phyloP scores from a whole-genome alignment of 2,797 vertebrate genomes.

The Bryconaethiops microstoma region DNA sequence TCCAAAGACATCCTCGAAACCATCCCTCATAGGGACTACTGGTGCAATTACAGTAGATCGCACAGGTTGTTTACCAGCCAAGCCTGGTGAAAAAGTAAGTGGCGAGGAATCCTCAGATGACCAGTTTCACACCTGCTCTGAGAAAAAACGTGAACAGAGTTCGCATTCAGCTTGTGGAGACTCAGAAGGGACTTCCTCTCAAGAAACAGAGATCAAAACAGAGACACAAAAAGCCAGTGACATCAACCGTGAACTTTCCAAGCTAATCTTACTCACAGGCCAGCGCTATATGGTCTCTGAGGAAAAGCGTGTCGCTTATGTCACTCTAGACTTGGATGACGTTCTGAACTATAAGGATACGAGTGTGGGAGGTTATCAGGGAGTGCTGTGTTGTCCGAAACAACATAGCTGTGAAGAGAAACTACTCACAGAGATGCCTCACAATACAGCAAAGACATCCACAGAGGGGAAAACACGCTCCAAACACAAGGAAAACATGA shows the following conservation, averaged over 20 bases:
- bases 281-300: conserved; percentile 65
- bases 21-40: conserved; percentile 52
- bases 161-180: conserved; percentile 12
- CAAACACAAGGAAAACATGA: conserved; percentile 70
- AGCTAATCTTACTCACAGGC: conserved; percentile 53
- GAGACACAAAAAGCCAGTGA: conserved; percentile 53
- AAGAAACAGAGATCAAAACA: conserved; percentile 35
- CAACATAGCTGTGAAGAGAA: conserved; percentile 21
- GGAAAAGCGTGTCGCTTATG: conserved; percentile 60
- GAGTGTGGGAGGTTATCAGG: background rate
- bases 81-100: conserved; percentile 26
- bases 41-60: conserved; percentile 28
- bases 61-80: conserved; percentile 1
- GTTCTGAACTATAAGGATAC: conserved; percentile 50
- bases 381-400: background rate
- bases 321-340: conserved; percentile 72
- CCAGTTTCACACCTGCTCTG: background rate
- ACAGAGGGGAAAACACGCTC: conserved; percentile 65
- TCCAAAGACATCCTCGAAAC: conserved; percentile 25
- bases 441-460: conserved; percentile 68
- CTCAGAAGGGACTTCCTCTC: conserved; percentile 14
- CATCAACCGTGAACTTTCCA: conserved; percentile 62
- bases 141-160: conserved; percentile 15
- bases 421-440: conserved; percentile 68
- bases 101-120: background rate